These are phyloP conservation scores for Hipposideros larvatus DNA, from an alignment of 2,797 vertebrate genomes.

Conservation along the genomic window DNA sequence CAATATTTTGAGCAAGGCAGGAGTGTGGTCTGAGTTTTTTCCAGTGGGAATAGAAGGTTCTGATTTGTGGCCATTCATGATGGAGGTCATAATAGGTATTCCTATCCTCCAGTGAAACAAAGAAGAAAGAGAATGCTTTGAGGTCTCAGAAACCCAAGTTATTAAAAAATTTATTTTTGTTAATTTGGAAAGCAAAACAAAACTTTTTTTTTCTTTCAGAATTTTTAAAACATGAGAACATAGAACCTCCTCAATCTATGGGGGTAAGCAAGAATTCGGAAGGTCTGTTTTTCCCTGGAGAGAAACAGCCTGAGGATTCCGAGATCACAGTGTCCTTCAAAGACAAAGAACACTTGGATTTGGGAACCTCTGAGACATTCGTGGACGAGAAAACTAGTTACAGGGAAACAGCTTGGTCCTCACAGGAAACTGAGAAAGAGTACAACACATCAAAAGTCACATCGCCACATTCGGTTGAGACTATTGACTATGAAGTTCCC, in stretches of 20 bases:
- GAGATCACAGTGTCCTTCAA: not conserved
- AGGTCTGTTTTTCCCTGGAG: not conserved
- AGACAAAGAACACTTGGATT: constrained; percentile 12
- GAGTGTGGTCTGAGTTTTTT: not conserved
- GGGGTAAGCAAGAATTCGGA: not conserved
- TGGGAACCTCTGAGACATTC: not conserved
- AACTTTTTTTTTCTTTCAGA: constrained; percentile 69
- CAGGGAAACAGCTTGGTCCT: not conserved
- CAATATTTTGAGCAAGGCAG: not conserved
- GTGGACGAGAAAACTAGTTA: not conserved
- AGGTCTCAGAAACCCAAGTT: not conserved
- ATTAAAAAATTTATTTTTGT: constrained; percentile 3
- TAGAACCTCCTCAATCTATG: not conserved
- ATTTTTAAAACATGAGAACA: not conserved
- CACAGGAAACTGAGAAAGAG: not conserved
- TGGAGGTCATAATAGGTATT: not conserved
- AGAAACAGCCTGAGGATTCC: not conserved
- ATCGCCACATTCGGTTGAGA: not conserved
- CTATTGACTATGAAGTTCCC: not conserved
- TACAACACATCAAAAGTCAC: not conserved
- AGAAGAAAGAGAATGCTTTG: constrained; percentile 23
- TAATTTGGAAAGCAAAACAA: constrained; percentile 29
- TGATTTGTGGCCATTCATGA: not conserved
- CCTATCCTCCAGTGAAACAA: not conserved
- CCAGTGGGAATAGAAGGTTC: not conserved